Evolutionary conservation across 2,888 invertebrate species (phyloP).

Genomic region (Nysson spinosus): DNA sequence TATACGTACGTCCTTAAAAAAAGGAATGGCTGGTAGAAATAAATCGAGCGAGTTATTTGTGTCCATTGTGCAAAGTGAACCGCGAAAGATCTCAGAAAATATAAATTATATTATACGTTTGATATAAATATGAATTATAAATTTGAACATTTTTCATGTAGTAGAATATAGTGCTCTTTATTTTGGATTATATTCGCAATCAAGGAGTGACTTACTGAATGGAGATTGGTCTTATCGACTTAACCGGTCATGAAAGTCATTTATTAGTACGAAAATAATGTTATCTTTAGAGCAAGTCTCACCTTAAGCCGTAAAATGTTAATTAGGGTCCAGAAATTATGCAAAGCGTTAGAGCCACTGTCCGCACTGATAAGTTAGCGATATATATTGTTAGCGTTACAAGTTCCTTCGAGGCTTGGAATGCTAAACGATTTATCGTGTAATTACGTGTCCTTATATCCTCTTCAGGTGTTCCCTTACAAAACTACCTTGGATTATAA

Average conservation of each 20-base stretch:
- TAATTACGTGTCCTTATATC: not conserved
- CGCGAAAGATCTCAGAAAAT: too few relatives aligned
- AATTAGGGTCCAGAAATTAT: conserved; percentile 46
- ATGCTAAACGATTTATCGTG: not conserved
- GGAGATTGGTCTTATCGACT: conserved; percentile 2
- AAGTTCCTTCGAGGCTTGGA: conserved; percentile 18
- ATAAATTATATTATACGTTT: too few relatives aligned
- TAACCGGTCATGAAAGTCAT: conserved; percentile 15
- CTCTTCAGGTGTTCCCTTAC: not conserved
- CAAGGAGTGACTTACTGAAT: not conserved
- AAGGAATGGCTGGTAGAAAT: too few relatives aligned
- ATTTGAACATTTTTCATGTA: too few relatives aligned
- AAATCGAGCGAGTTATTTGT: too few relatives aligned
- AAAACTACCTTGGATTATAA: not conserved
- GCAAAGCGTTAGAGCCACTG: conserved; percentile 40
- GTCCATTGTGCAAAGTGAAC: too few relatives aligned
- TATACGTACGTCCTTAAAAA: too few relatives aligned
- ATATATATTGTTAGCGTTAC: conserved; percentile 35
- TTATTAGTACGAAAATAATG: conserved; percentile 34
- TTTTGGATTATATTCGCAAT: not conserved
- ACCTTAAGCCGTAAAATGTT: conserved; percentile 26
- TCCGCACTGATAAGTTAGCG: conserved; percentile 36
- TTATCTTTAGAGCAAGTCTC: conserved; percentile 28
- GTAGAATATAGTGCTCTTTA: too few relatives aligned
- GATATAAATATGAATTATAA: too few relatives aligned